A percentile compares a stretch with the other conserved stretches of the same genome.
These are phyloP conservation scores for Peromyscus maniculatus DNA, from an alignment of 2,113 vertebrate species.

Conservation along the genomic window DNA sequence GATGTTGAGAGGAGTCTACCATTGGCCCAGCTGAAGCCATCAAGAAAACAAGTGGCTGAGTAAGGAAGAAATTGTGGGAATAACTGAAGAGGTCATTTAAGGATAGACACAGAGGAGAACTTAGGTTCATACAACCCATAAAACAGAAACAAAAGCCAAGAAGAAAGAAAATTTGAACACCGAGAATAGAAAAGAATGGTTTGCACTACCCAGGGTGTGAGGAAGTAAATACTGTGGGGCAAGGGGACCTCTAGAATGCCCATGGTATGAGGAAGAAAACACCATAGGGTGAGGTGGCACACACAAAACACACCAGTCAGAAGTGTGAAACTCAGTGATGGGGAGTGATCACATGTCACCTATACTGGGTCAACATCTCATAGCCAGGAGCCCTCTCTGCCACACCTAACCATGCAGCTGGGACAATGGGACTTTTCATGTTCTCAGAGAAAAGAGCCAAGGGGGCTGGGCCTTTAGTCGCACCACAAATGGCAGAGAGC, in stretches of 20 bases:
- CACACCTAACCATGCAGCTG: too few relatives aligned
- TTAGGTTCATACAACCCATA: not conserved
- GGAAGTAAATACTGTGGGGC: not conserved
- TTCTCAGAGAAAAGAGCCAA: accelerated
- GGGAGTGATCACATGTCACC: not conserved
- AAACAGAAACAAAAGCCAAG: not conserved
- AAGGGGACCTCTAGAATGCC: not conserved
- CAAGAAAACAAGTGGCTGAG: not conserved
- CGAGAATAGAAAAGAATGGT: not conserved
- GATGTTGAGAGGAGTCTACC: not conserved
- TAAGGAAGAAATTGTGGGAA: not conserved
- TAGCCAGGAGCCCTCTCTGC: not conserved
- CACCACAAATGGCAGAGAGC: not conserved
- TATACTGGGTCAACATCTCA: too few relatives aligned
- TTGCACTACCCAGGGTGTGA: too few relatives aligned
- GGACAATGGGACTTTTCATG: too few relatives aligned
- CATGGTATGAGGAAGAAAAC: not conserved
- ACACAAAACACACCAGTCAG: not conserved
- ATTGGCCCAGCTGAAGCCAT: not conserved
- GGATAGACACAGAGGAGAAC: too few relatives aligned
- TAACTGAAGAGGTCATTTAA: not conserved
- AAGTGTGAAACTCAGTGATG: too few relatives aligned
- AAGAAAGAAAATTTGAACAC: not conserved
- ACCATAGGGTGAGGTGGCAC: not conserved
- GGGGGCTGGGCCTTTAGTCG: not conserved